Conservation (phyloP, 2,113 vertebrate species). For the Plotosus lineatus region DNA sequence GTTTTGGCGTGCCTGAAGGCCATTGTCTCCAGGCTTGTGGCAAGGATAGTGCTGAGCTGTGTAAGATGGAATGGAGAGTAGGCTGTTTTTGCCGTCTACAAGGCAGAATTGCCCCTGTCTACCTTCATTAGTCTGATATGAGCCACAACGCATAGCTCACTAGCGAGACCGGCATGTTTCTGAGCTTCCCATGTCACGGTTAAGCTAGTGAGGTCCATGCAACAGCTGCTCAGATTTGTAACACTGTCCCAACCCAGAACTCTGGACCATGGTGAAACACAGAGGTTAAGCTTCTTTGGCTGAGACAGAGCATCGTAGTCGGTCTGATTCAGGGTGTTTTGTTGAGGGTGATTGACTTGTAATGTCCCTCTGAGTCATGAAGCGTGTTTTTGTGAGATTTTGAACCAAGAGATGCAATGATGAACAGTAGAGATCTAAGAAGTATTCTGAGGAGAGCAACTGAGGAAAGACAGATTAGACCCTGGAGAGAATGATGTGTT, state of each 20-base stretch:
- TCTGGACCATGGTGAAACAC: conserved; percentile 11
- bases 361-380: conserved; percentile 43
- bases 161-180: conserved; percentile 18
- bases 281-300: conserved; percentile 14
- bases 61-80: not conserved
- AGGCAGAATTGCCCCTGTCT: conserved; percentile 28
- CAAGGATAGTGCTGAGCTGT: conserved; percentile 36
- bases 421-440: not conserved
- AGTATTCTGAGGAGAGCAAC: conserved; percentile 1
- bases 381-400: conserved; percentile 4
- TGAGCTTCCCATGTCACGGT: conserved; percentile 30
- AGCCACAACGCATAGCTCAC: conserved; percentile 19
- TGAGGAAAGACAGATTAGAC: conserved; percentile 43
- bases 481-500: conserved; percentile 30
- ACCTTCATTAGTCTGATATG: conserved; percentile 39
- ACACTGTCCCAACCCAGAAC: conserved; percentile 1
- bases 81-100: not conserved
- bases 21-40: conserved; percentile 33
- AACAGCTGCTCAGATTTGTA: conserved; percentile 37
- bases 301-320: conserved; percentile 27
- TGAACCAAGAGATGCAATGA: not conserved
- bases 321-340: conserved; percentile 34
- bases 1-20: conserved; percentile 42
- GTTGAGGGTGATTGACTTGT: conserved; percentile 30
- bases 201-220: conserved; percentile 25